Percentiles rank a stretch among this genome's conserved stretches.
phyloP scores from a whole-genome alignment of 2,797 vertebrate genomes.

The Oryzias sinensis region DNA sequence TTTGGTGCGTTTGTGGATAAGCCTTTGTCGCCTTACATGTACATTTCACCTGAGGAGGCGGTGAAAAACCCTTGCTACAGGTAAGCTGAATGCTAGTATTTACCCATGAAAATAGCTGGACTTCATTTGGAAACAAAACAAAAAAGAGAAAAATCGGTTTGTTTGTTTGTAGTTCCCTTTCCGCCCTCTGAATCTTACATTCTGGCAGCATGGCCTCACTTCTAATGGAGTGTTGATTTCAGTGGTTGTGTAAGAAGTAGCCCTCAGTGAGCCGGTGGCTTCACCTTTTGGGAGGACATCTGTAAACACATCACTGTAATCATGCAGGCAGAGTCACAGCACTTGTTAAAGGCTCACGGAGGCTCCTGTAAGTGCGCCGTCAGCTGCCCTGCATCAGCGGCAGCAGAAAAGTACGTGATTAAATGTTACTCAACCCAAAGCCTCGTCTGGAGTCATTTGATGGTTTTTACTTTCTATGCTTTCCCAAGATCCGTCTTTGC shows the following conservation, averaged over 20 bases:
- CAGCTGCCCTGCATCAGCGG: constrained; percentile 56
- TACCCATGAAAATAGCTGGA: not conserved
- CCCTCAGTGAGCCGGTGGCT: constrained; percentile 40
- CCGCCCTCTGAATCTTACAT: no score
- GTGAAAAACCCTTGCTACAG: constrained; percentile 89
- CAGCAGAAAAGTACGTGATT: constrained; percentile 37
- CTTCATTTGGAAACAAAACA: not conserved
- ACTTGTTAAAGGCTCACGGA: constrained; percentile 59
- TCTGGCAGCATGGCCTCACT: constrained; percentile 7
- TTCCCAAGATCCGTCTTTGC: no score
- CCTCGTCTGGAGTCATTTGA: constrained; percentile 16
- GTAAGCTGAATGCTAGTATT: constrained; percentile 58
- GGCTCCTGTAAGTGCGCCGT: constrained; percentile 44
- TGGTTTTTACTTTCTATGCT: not conserved
- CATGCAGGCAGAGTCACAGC: constrained; percentile 32
- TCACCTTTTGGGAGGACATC: constrained; percentile 43
- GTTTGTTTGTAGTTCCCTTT: not conserved
- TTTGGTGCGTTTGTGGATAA: constrained; percentile 98
- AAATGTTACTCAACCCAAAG: constrained; percentile 17
- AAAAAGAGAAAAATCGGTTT: not conserved
- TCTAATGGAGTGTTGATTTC: constrained; percentile 17
- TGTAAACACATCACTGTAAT: constrained; percentile 43
- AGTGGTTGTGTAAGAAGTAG: constrained; percentile 39
- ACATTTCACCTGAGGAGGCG: constrained; percentile 86
- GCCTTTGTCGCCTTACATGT: constrained; percentile 94